Base-by-base conservation (phyloP, 2,888 invertebrate genomes). In the Flexamia atlantica region DNA sequence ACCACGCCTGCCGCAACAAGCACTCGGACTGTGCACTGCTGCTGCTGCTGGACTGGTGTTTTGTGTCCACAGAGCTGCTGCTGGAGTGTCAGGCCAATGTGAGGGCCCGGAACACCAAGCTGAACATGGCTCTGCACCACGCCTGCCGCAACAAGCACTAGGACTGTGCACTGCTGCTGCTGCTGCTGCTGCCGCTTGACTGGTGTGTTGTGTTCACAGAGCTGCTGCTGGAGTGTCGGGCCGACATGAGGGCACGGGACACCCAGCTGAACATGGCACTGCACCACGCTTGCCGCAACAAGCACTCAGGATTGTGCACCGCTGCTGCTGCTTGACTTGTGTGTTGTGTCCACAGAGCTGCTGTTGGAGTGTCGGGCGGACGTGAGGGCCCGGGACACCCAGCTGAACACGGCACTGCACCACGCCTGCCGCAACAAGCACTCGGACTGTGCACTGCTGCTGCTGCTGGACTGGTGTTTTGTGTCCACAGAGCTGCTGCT, bases 101-200 rank as follows among this genome's bases (percentile, higher is more conserved):
- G 81, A 90, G 90, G 23, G 89, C 90, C 36, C 89, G 90, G 82
- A 94, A 94, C 88, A 90, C 90, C 23, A 90, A 91, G 64, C 91
- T 92, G 85, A 93, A 93, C 87, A 93, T 93, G n/a, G 92, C 93
- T 32, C 89, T 94, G 86, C 94, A 94, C 88, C 91, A 92, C 88
- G 93, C 93, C 36, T 94, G 93, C 88, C 90, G 92, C 85, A 91
- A 91, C 88, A 91, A 91, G 86, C 92, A 93, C 88, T 92, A 91
- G 85, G 90, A 91, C 82, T 91, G 92, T 85, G 93, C 93, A 72
- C 90, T 93, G 84, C 88, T 93, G 42, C 89, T 93, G 32, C 89
- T 93, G 86, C 92, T 93, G 86, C 91, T 91, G 88, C 23, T 57
- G n/a, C 46, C 40, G 40, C n/a, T n/a, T n/a, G n/a, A n/a, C n/a